Evolutionary conservation across 23 tunicate genomes (phyloP), one percentile per base, ranked within the genome.

Genomic region (Aplidium turbinatum): DNA sequence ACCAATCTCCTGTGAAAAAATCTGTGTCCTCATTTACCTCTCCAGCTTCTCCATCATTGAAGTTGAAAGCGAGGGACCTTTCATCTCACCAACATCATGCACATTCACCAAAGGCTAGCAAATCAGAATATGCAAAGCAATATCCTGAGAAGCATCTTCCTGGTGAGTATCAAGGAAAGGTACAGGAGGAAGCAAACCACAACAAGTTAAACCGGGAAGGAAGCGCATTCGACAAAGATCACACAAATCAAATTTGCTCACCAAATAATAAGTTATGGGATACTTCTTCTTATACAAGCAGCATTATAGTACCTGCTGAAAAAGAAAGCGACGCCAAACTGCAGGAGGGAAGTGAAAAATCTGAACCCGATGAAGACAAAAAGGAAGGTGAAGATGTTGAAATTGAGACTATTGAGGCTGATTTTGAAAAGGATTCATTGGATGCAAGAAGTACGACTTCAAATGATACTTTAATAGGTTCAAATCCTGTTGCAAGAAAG

Each of bases 261-360:
- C 90, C 86, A 36, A 65, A 48, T 18, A 91, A 91, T 39, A 91
- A 73, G 58, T 79, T 23, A 62, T 91, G 97, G 97, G 97, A 91
- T 7, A 28, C 75, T 2, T 74, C 89, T 34, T 78, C 97, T 0
- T 52, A 46, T 33, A 39, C 63, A 2, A 46, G 58, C 47, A 70
- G 70, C 56, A 29, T 58, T 38, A 47, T 63, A 1, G 38, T 61
- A 33, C 33, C 27, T 2, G 45, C 25, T 19, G 64, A 72, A 45
- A 30, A 69, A 36, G 6, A 50, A 3, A 36, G 9, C 3, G 60
- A 53, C 20, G n/a, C 3, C 7, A n/a, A n/a, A n/a, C n/a, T n/a
- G n/a, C n/a, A n/a, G n/a, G n/a, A n/a, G n/a, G 7, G 9, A 24
- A 4, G 51, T 3, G 25, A 19, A 38, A 48, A 70, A 47, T 4